phyloP scores from a whole-genome alignment of 1,140 invertebrate species.

The Idris sp. region DNA sequence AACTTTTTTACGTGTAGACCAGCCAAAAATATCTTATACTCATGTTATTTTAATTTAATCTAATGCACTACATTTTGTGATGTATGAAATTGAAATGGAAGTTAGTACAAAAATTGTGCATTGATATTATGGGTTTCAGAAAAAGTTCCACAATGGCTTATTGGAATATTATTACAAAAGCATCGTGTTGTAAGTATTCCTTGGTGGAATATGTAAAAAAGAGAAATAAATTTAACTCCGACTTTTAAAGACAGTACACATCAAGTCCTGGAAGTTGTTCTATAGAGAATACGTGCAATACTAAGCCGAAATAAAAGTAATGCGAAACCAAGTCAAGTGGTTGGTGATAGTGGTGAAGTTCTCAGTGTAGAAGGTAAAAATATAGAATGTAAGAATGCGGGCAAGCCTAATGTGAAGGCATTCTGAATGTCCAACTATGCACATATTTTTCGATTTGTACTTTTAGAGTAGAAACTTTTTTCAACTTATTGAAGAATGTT shows the following conservation, averaged over 20 bases:
- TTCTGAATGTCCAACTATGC: slow-evolving; percentile 49
- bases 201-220: slow-evolving; percentile 52
- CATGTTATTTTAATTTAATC: slow-evolving; percentile 27
- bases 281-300: slow-evolving; percentile 49
- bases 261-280: slow-evolving; percentile 45
- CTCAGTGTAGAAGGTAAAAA: slow-evolving; percentile 50
- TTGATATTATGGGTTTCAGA: slow-evolving; percentile 37
- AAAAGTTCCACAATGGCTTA: slow-evolving; percentile 45
- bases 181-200: slow-evolving; percentile 50
- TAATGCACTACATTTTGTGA: slow-evolving; percentile 22
- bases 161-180: slow-evolving; percentile 53
- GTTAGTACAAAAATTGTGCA: slow-evolving; percentile 22
- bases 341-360: slow-evolving; percentile 50
- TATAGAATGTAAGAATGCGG: slow-evolving; percentile 52
- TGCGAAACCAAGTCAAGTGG: slow-evolving; percentile 62
- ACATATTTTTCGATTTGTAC: slow-evolving; percentile 40
- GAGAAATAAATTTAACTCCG: slow-evolving; percentile 58
- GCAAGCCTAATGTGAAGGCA: slow-evolving; percentile 51
- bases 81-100: slow-evolving; percentile 41
- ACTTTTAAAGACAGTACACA: slow-evolving; percentile 49
- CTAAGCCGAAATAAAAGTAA: slow-evolving; percentile 63
- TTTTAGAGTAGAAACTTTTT: slow-evolving; percentile 49
- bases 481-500: slow-evolving; percentile 19
- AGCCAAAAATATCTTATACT: slow-evolving; percentile 13
- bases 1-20: not conserved